Evolutionary conservation across 2,888 invertebrate species (phyloP).

Genomic region (Invenusta paracnida): DNA sequence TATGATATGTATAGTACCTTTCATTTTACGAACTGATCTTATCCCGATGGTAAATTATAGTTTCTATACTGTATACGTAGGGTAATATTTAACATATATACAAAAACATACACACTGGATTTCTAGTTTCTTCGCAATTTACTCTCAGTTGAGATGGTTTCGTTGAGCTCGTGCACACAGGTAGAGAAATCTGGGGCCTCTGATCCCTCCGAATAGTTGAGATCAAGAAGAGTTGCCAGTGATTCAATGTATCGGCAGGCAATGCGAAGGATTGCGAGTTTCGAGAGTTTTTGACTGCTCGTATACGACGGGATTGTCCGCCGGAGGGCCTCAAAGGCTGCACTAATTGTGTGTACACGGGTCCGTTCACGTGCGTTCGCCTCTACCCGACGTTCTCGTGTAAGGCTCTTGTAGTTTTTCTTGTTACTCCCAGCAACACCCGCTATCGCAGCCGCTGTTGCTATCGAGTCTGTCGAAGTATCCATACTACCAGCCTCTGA

Average conservation of each 20-base stretch:
- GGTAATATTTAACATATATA: too few species aligned
- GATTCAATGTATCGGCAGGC: conserved; percentile 88
- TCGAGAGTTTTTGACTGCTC: conserved; percentile 85
- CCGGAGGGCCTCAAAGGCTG: conserved; percentile 83
- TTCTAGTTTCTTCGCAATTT: conserved; percentile 40
- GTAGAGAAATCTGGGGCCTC: conserved; percentile 30
- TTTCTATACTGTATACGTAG: too few species aligned
- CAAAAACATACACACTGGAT: too few species aligned
- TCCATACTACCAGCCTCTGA: not conserved
- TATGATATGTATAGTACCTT: too few species aligned
- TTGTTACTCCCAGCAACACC: not conserved
- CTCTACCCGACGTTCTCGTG: conserved; percentile 80
- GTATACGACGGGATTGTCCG: conserved; percentile 81
- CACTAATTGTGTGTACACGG: conserved; percentile 87
- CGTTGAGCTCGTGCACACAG: conserved; percentile 37
- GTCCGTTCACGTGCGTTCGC: conserved; percentile 88
- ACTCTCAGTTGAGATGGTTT: conserved; percentile 39
- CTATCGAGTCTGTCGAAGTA: not conserved
- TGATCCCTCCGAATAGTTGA: not conserved
- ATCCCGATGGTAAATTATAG: too few species aligned
- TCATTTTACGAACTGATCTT: too few species aligned
- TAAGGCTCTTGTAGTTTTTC: conserved; percentile 87
- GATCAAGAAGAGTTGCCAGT: conserved; percentile 71
- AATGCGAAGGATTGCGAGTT: conserved; percentile 82
- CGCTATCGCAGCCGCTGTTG: too few species aligned